Base-by-base conservation (phyloP, 2,797 vertebrate species). In the Phyllotis vaccarum region DNA sequence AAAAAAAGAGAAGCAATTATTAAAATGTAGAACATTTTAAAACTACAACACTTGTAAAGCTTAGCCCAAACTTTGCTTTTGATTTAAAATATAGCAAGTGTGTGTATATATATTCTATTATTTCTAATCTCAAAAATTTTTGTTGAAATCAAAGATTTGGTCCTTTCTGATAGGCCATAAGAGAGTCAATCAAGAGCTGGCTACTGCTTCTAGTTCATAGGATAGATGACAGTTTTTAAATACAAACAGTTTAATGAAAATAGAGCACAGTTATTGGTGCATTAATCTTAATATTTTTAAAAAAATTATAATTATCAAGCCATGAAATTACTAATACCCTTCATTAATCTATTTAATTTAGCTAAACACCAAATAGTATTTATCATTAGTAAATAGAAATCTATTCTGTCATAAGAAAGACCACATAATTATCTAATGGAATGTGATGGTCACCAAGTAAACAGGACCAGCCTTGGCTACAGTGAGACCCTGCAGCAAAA, bases 321-420 rank as follows among this genome's bases (percentile, higher is more conserved):
- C 70, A 80, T 94, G 29, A 94, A 95, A 97, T 97, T 94, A 82
- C 72, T 83, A 94, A 86, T 95, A 79, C 9, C n/a, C 60, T 96
- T 95, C 85, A 95, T 95, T 96, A 95, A 93, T 89, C 88, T 91
- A 94, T 76, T 94, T 96, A 96, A 93, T 95, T 94, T 95, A 89
- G 78, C 92, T 95, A 82, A 81, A 40, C 13, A 90, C 56, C 24
- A 97, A 43, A 70, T 49, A 89, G 49, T 89, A 95, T n/a, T 79
- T 94, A 91, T 86, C 92, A 91, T 81, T 89, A 93, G 94, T 89
- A 64, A 94, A 92, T 2, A 82, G 87, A 95, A 95, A 95, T 89
- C 43, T 86, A 87, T 68, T 95, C 62, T 93, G 64, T 91, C 68
- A 76, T 21, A 95, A 60, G 96, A 86, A 60, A 96, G 31, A 97